These are phyloP conservation scores for Tachuris rubrigastra DNA, from an alignment of 2,113 vertebrate genomes.

Conservation along the genomic window DNA sequence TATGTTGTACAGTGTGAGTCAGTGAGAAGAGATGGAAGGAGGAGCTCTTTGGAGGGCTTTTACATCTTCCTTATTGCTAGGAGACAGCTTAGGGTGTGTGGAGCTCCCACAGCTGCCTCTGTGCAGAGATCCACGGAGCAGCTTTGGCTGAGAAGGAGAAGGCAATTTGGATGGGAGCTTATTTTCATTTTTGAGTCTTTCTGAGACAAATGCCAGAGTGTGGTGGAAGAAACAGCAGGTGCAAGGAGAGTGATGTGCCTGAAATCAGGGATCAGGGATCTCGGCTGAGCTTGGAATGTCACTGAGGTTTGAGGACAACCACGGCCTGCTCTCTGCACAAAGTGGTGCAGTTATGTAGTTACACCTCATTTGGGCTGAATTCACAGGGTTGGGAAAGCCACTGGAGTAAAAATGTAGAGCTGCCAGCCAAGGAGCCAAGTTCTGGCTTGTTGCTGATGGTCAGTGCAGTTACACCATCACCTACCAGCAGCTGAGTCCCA, in stretches of 20 bases:
- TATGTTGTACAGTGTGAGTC: not conserved
- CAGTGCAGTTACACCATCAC: not conserved
- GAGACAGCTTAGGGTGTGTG: not conserved
- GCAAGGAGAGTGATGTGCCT: not conserved
- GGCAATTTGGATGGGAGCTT: not conserved
- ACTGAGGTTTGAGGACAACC: not conserved
- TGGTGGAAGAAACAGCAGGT: not conserved
- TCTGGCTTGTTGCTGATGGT: not conserved
- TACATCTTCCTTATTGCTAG: slow-evolving; percentile 29
- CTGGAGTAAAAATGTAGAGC: not conserved
- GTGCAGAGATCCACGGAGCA: not conserved
- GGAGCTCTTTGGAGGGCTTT: slow-evolving; percentile 24
- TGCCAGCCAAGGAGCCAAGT: not conserved
- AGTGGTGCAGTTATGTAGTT: accelerated
- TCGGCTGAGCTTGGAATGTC: accelerated
- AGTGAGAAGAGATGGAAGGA: not conserved
- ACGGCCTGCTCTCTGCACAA: no score
- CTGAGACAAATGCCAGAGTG: not conserved
- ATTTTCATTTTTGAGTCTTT: not conserved
- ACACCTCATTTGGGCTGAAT: not conserved
- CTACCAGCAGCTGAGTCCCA: accelerated
- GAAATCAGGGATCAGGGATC: not conserved
- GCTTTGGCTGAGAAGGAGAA: not conserved
- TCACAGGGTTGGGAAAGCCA: not conserved
- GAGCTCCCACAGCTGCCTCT: not conserved